Evolutionary conservation across 2,797 vertebrate species (phyloP).

Genomic region (Poecile montanus): DNA sequence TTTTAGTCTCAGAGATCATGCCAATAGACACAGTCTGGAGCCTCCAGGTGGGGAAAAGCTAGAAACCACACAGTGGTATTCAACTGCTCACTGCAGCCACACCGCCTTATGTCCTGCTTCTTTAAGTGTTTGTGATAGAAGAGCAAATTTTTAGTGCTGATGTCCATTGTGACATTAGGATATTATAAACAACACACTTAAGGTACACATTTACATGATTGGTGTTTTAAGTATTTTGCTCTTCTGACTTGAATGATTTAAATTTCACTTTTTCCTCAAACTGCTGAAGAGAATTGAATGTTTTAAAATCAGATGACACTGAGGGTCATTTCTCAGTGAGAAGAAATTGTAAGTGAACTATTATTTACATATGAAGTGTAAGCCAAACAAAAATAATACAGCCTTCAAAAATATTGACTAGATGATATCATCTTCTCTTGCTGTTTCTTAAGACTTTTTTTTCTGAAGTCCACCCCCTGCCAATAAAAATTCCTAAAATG

Average conservation of each 20-base stretch:
- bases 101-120: not conserved
- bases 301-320: slow-evolving; percentile 42
- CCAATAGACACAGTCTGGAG: not conserved
- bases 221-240: not conserved
- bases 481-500: not conserved
- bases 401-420: not conserved
- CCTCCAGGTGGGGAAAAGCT: not conserved
- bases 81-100: not conserved
- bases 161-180: not conserved
- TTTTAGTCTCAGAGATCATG: not conserved
- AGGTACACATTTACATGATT: not conserved
- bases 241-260: not conserved
- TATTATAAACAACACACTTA: not conserved
- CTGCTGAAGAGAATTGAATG: slow-evolving; percentile 23
- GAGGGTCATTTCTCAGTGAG: not conserved
- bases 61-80: not conserved
- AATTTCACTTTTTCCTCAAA: slow-evolving; percentile 21
- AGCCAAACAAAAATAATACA: not conserved
- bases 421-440: not conserved
- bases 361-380: not conserved
- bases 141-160: not conserved
- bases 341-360: not conserved
- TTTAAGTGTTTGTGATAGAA: not conserved
- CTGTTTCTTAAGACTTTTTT: not conserved
- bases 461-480: not conserved